phyloP scores from a whole-genome alignment of 2,888 invertebrate species.

The Cancer borealis region DNA sequence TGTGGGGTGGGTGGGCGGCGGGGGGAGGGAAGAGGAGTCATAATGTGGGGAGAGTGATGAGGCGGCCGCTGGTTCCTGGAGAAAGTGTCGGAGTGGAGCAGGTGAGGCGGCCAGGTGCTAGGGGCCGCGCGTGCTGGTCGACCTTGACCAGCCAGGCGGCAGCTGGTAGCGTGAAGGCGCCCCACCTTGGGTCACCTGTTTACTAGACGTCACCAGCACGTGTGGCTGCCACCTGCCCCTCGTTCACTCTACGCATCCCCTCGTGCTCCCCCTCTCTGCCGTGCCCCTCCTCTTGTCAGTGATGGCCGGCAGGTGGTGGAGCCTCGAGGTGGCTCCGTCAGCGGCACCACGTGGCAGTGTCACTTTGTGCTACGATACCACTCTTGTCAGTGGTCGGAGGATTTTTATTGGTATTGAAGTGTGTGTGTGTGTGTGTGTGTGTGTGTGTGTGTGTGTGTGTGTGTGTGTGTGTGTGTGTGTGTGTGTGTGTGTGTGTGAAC shows the following conservation, averaged over 20 bases:
- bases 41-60: slow-evolving; percentile 56
- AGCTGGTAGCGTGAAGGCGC: slow-evolving; percentile 46
- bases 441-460: slow-evolving; percentile 42
- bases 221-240: slow-evolving; percentile 57
- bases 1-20: slow-evolving; percentile 44
- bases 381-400: not conserved
- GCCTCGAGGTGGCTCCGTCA: not conserved
- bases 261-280: not conserved
- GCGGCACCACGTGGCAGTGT: slow-evolving; percentile 4
- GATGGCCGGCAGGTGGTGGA: slow-evolving; percentile 15
- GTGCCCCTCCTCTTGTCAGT: not conserved
- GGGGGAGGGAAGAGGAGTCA: slow-evolving; percentile 35
- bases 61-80: slow-evolving; percentile 41
- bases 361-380: not conserved
- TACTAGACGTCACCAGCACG: slow-evolving; percentile 64
- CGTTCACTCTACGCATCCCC: not conserved
- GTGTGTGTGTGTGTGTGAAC: not conserved
- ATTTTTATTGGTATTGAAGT: not conserved
- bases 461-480: slow-evolving; percentile 19
- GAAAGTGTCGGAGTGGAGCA: slow-evolving; percentile 46
- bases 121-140: slow-evolving; percentile 54
- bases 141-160: slow-evolving; percentile 51
- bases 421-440: not conserved
- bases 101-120: slow-evolving; percentile 3
- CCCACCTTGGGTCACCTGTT: slow-evolving; percentile 66